A percentile compares a stretch with the other conserved stretches of the same genome.
phyloP scores from a whole-genome alignment of 2,888 invertebrate species.

The Harmothoe impar region DNA sequence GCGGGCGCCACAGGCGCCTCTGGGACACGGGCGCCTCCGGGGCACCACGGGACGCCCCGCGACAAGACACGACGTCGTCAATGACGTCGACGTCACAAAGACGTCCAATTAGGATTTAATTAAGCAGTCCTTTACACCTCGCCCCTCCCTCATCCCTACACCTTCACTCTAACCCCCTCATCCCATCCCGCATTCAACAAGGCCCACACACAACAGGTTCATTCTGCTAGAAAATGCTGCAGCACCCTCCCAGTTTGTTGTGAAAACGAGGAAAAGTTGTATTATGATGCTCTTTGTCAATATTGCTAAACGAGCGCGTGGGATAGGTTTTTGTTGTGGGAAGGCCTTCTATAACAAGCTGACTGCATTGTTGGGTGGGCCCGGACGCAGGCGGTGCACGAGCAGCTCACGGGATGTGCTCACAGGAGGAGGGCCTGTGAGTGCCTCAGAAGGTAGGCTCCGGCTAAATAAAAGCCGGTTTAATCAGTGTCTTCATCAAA shows the following conservation, averaged over 20 bases:
- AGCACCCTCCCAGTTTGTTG: conserved; percentile 6
- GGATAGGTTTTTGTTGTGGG: conserved; percentile 13
- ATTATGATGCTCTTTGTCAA: conserved; percentile 56
- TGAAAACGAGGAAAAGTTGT: conserved; percentile 51
- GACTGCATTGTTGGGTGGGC: background rate
- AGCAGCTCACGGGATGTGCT: background rate
- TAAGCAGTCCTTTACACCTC: conserved; percentile 5
- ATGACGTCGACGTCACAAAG: background rate
- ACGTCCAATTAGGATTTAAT: conserved; percentile 57
- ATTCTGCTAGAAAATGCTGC: background rate
- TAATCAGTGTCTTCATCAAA: conserved; percentile 56
- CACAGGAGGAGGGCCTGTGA: background rate
- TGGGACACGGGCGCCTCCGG: background rate
- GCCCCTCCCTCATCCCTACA: background rate
- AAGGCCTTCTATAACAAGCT: conserved; percentile 13
- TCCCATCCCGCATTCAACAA: background rate
- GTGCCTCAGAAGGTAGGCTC: conserved; percentile 31
- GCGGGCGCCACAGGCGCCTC: background rate
- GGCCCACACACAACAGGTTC: conserved; percentile 6
- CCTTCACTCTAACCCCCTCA: background rate
- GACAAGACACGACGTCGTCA: conserved; percentile 12
- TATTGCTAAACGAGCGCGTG: conserved; percentile 39
- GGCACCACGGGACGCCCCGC: conserved; percentile 24
- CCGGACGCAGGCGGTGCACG: background rate
- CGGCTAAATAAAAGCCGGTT: conserved; percentile 44